Evolutionary conservation across 2,888 invertebrate species (phyloP).

Genomic region (Laspeyria flexula): DNA sequence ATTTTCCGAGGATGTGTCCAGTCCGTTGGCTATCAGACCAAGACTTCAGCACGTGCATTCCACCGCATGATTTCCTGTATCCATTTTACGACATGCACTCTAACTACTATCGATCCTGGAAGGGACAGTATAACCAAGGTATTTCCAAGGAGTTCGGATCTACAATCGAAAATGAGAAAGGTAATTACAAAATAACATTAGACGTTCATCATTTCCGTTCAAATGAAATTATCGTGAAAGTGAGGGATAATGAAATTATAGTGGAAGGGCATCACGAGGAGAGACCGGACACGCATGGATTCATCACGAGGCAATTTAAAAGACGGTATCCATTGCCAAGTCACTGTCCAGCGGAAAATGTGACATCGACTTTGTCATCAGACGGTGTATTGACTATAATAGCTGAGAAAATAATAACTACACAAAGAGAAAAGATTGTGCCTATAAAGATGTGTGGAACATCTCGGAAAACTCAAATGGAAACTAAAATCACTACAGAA

Average conservation of each 20-base stretch:
- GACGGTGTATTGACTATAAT: slow-evolving; percentile 58
- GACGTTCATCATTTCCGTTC: slow-evolving; percentile 90
- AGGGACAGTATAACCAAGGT: slow-evolving; percentile 42
- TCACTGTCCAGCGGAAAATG: slow-evolving; percentile 51
- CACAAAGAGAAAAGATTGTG: slow-evolving; percentile 50
- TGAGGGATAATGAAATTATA: slow-evolving; percentile 85
- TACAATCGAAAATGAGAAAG: slow-evolving; percentile 54
- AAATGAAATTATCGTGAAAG: slow-evolving; percentile 89
- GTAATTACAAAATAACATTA: slow-evolving; percentile 84
- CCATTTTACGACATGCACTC: slow-evolving; percentile 46
- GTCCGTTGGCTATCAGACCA: slow-evolving; percentile 39
- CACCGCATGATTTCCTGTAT: slow-evolving; percentile 50
- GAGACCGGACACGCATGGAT: slow-evolving; percentile 76
- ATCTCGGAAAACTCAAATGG: slow-evolving; percentile 21
- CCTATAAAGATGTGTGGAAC: slow-evolving; percentile 53
- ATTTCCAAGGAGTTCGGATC: slow-evolving; percentile 53
- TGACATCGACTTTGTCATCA: slow-evolving; percentile 58
- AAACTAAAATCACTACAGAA: slow-evolving; percentile 25
- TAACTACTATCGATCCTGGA: slow-evolving; percentile 60
- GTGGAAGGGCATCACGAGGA: slow-evolving; percentile 86
- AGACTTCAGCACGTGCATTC: slow-evolving; percentile 44
- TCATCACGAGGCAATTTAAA: slow-evolving; percentile 75
- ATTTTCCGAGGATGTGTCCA: slow-evolving; percentile 42
- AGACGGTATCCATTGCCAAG: slow-evolving; percentile 75
- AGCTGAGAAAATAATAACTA: slow-evolving; percentile 42